Conservation (phyloP, 1,140 invertebrate genomes). For the Tribolium madens region DNA sequence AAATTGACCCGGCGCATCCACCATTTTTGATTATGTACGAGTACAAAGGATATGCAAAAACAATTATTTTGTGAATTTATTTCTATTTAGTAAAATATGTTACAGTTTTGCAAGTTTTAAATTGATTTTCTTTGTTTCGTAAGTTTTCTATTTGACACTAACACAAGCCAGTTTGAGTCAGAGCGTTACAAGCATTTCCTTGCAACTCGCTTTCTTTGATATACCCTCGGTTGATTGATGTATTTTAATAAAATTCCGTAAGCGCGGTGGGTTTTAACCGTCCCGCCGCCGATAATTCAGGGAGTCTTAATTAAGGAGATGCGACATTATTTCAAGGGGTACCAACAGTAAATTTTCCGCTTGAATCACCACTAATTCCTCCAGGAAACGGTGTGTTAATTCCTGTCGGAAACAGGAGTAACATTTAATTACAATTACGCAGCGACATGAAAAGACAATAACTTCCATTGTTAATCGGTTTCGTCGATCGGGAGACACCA, state of each 20-base stretch:
- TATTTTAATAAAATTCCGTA: slow-evolving; percentile 34
- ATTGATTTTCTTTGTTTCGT: not conserved
- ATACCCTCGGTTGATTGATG: slow-evolving; percentile 30
- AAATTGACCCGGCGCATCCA: slow-evolving; percentile 28
- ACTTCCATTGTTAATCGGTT: slow-evolving; percentile 7
- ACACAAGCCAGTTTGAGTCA: not conserved
- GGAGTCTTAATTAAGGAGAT: slow-evolving; percentile 42
- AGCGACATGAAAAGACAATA: slow-evolving; percentile 33
- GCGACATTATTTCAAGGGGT: slow-evolving; percentile 36
- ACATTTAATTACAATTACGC: slow-evolving; percentile 39
- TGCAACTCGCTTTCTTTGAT: not conserved
- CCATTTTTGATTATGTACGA: no score
- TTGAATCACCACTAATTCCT: slow-evolving; percentile 44
- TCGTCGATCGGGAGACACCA: not conserved
- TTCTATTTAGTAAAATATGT: no score
- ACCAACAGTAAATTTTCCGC: slow-evolving; percentile 37
- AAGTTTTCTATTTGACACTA: not conserved
- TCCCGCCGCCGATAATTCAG: slow-evolving; percentile 28
- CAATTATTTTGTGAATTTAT: no score
- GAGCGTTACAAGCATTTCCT: not conserved
- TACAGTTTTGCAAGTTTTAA: no score
- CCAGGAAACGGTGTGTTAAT: slow-evolving; percentile 40
- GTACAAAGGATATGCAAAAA: no score
- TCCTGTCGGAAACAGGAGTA: slow-evolving; percentile 37
- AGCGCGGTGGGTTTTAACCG: slow-evolving; percentile 15